Percentiles rank a stretch among this genome's conserved stretches.
These are phyloP conservation scores for Samia ricini DNA, from an alignment of 1,140 invertebrate genomes.

Conservation along the genomic window DNA sequence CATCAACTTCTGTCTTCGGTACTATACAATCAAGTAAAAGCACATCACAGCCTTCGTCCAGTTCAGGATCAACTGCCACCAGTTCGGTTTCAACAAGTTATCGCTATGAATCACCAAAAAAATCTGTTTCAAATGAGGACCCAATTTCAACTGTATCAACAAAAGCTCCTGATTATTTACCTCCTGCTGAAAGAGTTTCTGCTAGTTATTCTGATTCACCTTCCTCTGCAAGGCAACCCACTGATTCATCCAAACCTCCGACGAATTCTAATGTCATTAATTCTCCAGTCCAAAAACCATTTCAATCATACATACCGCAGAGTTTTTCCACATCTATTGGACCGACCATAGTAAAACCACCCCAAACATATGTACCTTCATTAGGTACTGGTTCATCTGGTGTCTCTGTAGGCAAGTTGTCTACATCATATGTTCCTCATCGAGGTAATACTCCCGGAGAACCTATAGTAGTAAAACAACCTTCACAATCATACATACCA, in stretches of 20 bases:
- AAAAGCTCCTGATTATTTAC: conserved; percentile 51
- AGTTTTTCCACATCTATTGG: not conserved
- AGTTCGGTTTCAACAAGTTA: conserved; percentile 13
- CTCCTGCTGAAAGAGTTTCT: conserved; percentile 26
- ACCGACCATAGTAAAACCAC: not conserved
- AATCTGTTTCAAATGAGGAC: not conserved
- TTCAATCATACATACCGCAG: conserved; percentile 9
- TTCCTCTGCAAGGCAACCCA: not conserved
- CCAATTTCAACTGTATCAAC: conserved; percentile 30
- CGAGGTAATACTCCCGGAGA: not conserved
- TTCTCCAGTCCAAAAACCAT: not conserved
- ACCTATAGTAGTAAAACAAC: not conserved
- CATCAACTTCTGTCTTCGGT: conserved; percentile 12
- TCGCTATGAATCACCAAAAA: conserved; percentile 4
- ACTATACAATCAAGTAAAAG: not conserved
- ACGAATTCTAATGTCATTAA: not conserved
- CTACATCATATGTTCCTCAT: not conserved
- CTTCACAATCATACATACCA: conserved; percentile 11
- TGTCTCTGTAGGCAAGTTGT: not conserved
- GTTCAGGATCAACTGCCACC: conserved; percentile 8
- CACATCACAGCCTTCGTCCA: not conserved
- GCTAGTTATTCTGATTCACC: not conserved
- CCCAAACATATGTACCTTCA: conserved; percentile 4
- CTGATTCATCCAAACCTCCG: not conserved
- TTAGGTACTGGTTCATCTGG: not conserved